Base-by-base conservation (phyloP, 2,888 invertebrate genomes). In the Watsonalla binaria region DNA sequence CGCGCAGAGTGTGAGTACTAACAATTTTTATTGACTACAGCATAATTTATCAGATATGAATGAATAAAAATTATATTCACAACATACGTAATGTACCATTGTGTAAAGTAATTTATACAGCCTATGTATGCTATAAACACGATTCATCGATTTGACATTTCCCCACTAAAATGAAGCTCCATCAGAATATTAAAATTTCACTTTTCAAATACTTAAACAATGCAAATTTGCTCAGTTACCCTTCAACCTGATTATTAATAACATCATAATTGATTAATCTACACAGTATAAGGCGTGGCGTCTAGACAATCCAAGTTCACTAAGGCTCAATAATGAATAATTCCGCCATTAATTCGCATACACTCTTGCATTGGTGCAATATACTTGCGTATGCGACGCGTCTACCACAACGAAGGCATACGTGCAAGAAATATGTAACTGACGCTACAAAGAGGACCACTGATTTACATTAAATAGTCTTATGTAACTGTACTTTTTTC, bases 281-380 rank as follows among this genome's bases (percentile, higher is more conserved):
- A 61, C 58, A 14, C 48, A 54, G 52, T 63, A 63, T 71, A 71
- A 66, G 70, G 71, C 47, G 51, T 51, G 39, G 48, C 56, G 71
- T 71, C 71, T 71, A 71, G 71, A 72, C 71, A 57, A 56, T 54
- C 56, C 54, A 54, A 45, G 37, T 42, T 58, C 54, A 61, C 65
- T 66, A 71, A 70, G 69, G 74, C 66, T 63, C 68, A 63, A 70
- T 67, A 71, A 80, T 79, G 74, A 82, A 78, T 80, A 75, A 80
- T 80, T 82, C 76, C 66, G 72, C 76, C 64, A 76, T 74, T 70
- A 68, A 63, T 65, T 57, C 59, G 65, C 72, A 68, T 75, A 76
- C 74, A 76, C 67, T 78, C 74, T 79, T 81, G 71, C 70, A 72
- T 71, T 70, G 64, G 62, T 73, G 71, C 74, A 72, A 61, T 58